Evolutionary conservation across 2,113 vertebrate genomes (phyloP).

Genomic region (Oreochromis spilurus): DNA sequence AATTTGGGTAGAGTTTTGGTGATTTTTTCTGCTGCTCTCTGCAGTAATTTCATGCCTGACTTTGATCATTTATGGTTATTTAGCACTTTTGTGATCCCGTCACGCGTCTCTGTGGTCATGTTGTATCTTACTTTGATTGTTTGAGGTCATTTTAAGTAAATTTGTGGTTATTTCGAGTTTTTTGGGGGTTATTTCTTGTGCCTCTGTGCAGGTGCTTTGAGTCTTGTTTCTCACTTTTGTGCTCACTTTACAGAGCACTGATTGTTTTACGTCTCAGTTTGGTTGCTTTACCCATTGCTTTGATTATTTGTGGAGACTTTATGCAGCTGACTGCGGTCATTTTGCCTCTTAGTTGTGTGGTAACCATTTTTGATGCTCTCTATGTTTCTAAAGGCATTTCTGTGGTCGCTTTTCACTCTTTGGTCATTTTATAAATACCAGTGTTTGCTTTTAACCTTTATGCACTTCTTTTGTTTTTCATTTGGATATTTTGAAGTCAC

Average conservation of each 20-base stretch:
- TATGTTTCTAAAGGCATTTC: not conserved
- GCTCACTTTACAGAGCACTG: not conserved
- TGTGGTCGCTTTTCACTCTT: not conserved
- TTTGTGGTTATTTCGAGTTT: rapidly evolving
- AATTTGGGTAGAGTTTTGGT: not conserved
- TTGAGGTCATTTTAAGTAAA: not conserved
- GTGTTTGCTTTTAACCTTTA: not conserved
- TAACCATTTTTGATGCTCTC: not conserved
- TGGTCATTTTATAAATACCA: not conserved
- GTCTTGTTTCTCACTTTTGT: not conserved
- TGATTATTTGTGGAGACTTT: not conserved
- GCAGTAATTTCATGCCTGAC: not conserved
- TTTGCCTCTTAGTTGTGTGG: not conserved
- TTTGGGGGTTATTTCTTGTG: not conserved
- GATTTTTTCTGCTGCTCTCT: not conserved
- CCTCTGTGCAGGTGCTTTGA: not conserved
- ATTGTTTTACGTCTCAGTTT: not conserved
- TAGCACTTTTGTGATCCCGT: not conserved
- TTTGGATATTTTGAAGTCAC: not conserved
- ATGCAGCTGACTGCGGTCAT: not conserved
- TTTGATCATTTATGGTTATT: not conserved
- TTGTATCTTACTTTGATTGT: not conserved
- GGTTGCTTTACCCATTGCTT: not conserved
- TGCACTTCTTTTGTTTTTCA: not conserved
- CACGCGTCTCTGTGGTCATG: not conserved